These are phyloP conservation scores for Diprion similis DNA, from an alignment of 1,140 invertebrate species.

Conservation along the genomic window DNA sequence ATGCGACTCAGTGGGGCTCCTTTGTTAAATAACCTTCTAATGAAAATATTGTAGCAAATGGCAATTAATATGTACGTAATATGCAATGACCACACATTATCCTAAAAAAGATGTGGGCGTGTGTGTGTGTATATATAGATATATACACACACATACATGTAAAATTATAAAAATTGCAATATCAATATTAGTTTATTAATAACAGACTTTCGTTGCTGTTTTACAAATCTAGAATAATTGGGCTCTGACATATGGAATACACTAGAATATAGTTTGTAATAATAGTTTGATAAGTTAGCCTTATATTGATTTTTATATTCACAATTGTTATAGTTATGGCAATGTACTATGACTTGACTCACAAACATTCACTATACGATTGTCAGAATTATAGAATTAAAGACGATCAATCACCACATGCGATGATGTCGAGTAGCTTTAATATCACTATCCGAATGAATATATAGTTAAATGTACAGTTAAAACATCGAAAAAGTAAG, in stretches of 20 bases:
- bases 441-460: neutral
- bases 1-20: neutral
- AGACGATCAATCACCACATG: neutral
- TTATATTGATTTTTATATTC: slow-evolving; percentile 54
- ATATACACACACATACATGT: neutral
- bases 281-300: slow-evolving; percentile 11
- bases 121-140: no score
- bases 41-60: neutral
- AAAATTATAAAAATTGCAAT: neutral
- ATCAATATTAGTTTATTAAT: neutral
- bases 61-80: neutral
- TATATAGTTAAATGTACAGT: neutral
- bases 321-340: slow-evolving; percentile 43
- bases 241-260: neutral
- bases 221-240: neutral
- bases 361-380: neutral
- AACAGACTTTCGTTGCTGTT: neutral
- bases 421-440: neutral
- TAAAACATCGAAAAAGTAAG: neutral
- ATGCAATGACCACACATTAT: neutral
- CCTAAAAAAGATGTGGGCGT: neutral
- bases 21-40: neutral
- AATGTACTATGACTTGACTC: slow-evolving; percentile 2
- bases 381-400: slow-evolving; percentile 1
- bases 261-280: slow-evolving; percentile 43